Evolutionary conservation across 2,888 invertebrate species (phyloP).

Genomic region (Tyria jacobaeae): DNA sequence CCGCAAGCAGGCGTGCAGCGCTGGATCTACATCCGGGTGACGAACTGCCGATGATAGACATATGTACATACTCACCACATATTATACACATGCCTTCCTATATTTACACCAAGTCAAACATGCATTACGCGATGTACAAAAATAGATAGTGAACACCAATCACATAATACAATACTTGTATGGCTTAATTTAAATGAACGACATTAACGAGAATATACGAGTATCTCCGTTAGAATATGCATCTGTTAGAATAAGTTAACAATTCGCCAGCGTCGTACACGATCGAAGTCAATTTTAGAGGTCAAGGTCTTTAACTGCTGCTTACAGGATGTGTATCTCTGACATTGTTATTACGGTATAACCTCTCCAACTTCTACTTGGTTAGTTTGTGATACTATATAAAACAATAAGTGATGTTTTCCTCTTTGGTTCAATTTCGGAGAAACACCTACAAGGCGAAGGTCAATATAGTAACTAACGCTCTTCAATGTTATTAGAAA

Average conservation of each 20-base stretch:
- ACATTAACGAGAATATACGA: conserved; percentile 34
- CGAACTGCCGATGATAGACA: conserved; percentile 49
- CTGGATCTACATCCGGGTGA: conserved; percentile 50
- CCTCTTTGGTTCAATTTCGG: conserved; percentile 51
- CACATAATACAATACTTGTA: conserved; percentile 20
- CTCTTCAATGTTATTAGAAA: conserved; percentile 46
- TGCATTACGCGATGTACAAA: conserved; percentile 46
- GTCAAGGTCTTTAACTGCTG: conserved; percentile 59
- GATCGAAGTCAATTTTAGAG: conserved; percentile 56
- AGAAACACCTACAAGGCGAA: conserved; percentile 54
- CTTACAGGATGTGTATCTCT: conserved; percentile 35
- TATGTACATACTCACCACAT: conserved; percentile 51
- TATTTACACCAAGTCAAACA: background rate
- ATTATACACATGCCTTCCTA: conserved; percentile 46
- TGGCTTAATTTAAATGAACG: conserved; percentile 41
- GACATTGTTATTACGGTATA: conserved; percentile 43
- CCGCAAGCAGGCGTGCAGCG: conserved; percentile 47
- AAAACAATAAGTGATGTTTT: conserved; percentile 38
- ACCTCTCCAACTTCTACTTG: conserved; percentile 30
- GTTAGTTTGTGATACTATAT: conserved; percentile 19
- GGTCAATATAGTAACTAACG: conserved; percentile 37
- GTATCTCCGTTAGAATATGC: conserved; percentile 20
- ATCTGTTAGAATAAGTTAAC: conserved; percentile 16
- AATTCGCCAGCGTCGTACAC: conserved; percentile 38
- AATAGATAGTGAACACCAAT: background rate